Conservation (phyloP, 2,797 vertebrate genomes). For the Phataginus tetradactyla region DNA sequence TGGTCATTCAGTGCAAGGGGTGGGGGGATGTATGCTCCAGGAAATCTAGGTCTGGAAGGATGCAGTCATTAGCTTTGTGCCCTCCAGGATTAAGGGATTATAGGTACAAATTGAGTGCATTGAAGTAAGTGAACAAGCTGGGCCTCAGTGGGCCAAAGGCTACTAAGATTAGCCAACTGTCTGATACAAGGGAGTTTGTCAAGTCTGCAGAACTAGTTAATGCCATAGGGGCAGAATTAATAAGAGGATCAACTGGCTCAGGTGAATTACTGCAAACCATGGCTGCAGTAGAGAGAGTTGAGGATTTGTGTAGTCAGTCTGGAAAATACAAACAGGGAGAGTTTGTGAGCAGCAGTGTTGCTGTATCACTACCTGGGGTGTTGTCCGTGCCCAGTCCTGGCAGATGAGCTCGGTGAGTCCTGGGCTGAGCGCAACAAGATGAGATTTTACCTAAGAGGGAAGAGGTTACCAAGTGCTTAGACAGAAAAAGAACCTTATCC, state of each 20-base stretch:
- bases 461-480: not conserved
- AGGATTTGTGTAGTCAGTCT: not conserved
- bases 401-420: not conserved
- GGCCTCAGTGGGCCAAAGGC: not conserved
- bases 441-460: not conserved
- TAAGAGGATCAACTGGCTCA: not conserved
- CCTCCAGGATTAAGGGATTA: not conserved
- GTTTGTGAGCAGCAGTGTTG: not conserved
- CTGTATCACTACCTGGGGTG: not conserved
- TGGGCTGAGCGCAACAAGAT: not conserved
- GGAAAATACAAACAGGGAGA: constrained; percentile 3
- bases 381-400: not conserved
- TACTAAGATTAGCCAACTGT: not conserved
- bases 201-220: not conserved
- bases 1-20: not conserved
- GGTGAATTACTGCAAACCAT: not conserved
- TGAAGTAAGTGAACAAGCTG: not conserved
- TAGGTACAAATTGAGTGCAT: not conserved
- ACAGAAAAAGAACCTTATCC: not conserved
- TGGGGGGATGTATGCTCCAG: not conserved
- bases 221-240: not conserved
- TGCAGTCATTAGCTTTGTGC: not conserved
- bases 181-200: not conserved
- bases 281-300: not conserved
- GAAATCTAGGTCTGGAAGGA: not conserved